These are phyloP conservation scores for Lycodopsis pacificus DNA, from an alignment of 2,797 vertebrate species.

Conservation along the genomic window DNA sequence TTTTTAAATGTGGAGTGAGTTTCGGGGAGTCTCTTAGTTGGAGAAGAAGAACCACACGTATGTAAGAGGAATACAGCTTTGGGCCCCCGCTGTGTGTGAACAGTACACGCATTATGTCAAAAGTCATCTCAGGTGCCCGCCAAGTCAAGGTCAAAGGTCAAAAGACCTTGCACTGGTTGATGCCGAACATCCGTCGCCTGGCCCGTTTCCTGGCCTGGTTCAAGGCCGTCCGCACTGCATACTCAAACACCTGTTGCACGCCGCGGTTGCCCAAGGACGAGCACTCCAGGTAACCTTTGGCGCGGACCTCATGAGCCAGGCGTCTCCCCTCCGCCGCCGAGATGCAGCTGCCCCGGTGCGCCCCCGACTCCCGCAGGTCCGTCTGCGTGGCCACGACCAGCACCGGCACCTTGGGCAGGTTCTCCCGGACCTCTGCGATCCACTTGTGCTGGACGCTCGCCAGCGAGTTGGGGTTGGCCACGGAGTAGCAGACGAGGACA, in stretches of 20 bases:
- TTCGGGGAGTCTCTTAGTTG: background rate
- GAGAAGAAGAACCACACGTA: slow-evolving; percentile 7
- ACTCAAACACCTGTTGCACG: slow-evolving; percentile 96
- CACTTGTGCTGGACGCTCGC: slow-evolving; percentile 90
- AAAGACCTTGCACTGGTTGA: slow-evolving; percentile 92
- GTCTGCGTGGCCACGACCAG: slow-evolving; percentile 96
- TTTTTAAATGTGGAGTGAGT: slow-evolving; percentile 15
- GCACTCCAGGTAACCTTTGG: slow-evolving; percentile 96
- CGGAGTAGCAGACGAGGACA: slow-evolving; percentile 95
- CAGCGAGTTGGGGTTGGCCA: slow-evolving; percentile 92
- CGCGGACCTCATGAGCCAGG: slow-evolving; percentile 90
- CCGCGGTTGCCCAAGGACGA: slow-evolving; percentile 94
- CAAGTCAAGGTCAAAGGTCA: slow-evolving; percentile 64
- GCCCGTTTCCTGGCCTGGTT: slow-evolving; percentile 87
- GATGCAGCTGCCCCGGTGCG: slow-evolving; percentile 86
- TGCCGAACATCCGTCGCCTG: slow-evolving; percentile 87
- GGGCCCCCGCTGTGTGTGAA: slow-evolving; percentile 45
- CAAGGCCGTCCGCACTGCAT: slow-evolving; percentile 91
- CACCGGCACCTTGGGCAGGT: slow-evolving; percentile 91
- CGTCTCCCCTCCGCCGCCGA: slow-evolving; percentile 86
- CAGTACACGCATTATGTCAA: background rate
- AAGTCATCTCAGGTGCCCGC: background rate
- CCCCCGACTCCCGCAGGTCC: slow-evolving; percentile 90
- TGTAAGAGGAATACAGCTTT: slow-evolving; percentile 1
- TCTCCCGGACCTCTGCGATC: slow-evolving; percentile 90